These are phyloP conservation scores for Lepidostoma basale DNA, from an alignment of 1,140 invertebrate genomes.

Conservation along the genomic window DNA sequence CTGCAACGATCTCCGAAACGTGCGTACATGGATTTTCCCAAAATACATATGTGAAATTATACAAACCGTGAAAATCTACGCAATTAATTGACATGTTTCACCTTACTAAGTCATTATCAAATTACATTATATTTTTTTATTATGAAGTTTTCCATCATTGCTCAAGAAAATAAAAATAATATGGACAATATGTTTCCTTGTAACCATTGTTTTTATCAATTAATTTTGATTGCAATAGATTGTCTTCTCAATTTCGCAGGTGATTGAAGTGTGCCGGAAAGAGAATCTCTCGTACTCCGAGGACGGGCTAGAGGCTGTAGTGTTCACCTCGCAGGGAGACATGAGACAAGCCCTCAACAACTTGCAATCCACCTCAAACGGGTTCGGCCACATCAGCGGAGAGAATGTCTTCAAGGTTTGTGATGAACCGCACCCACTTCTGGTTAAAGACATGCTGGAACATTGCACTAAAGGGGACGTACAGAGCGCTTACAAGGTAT, in stretches of 20 bases:
- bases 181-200: not conserved
- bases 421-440: slow-evolving; percentile 96
- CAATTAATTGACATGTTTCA: no score
- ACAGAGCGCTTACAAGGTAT: slow-evolving; percentile 83
- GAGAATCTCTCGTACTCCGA: slow-evolving; percentile 82
- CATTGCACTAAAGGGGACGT: slow-evolving; percentile 83
- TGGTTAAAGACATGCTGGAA: slow-evolving; percentile 92
- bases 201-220: no score
- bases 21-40: no score
- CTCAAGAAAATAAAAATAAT: not conserved
- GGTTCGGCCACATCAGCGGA: slow-evolving; percentile 89
- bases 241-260: slow-evolving; percentile 48
- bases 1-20: no score
- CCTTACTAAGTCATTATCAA: no score
- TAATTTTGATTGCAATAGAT: not conserved
- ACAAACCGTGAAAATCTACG: no score
- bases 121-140: no score
- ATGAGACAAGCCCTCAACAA: slow-evolving; percentile 98
- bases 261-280: slow-evolving; percentile 62
- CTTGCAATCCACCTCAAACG: slow-evolving; percentile 95
- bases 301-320: slow-evolving; percentile 94
- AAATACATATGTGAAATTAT: no score
- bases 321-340: slow-evolving; percentile 98
- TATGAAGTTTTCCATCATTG: no score
- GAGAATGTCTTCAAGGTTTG: slow-evolving; percentile 99